phyloP scores from a whole-genome alignment of 2,888 invertebrate genomes.

The Aphodius sticticus region DNA sequence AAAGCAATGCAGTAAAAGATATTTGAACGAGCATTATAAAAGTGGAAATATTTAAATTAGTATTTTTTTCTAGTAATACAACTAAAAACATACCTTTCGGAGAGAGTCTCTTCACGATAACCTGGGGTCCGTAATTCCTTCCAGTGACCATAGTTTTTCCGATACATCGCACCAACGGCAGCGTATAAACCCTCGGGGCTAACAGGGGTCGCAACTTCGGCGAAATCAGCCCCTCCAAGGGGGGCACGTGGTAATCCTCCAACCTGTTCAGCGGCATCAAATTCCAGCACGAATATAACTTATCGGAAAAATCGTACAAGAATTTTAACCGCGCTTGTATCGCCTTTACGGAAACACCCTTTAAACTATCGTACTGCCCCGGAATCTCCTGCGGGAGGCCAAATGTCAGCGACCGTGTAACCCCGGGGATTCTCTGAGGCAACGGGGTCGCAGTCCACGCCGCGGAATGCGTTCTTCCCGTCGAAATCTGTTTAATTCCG shows the following conservation, averaged over 20 bases:
- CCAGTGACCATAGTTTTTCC: conserved; percentile 74
- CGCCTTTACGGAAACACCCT: conserved; percentile 61
- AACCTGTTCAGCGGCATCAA: conserved; percentile 63
- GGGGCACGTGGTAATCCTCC: conserved; percentile 56
- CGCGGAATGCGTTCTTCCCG: conserved; percentile 69
- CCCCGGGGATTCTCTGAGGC: conserved; percentile 62
- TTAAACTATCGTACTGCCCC: conserved; percentile 65
- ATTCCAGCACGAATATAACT: conserved; percentile 67
- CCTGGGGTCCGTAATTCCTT: conserved; percentile 71
- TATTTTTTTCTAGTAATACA: too few species aligned
- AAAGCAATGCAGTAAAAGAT: too few species aligned
- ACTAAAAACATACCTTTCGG: conserved; percentile 59
- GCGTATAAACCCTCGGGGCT: conserved; percentile 67
- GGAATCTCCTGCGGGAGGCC: conserved; percentile 65
- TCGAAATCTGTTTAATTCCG: conserved; percentile 67
- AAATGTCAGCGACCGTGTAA: conserved; percentile 62
- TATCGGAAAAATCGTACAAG: conserved; percentile 69
- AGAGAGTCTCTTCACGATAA: conserved; percentile 68
- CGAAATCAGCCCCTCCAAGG: conserved; percentile 59
- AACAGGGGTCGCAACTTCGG: conserved; percentile 63
- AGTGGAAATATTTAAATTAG: too few species aligned
- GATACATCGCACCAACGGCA: conserved; percentile 69
- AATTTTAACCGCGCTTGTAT: conserved; percentile 65
- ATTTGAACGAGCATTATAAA: too few species aligned
- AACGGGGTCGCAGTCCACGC: conserved; percentile 69